Evolutionary conservation across 2,888 invertebrate genomes (phyloP), one percentile per base, ranked within the genome.

Genomic region (Tillus elongatus): DNA sequence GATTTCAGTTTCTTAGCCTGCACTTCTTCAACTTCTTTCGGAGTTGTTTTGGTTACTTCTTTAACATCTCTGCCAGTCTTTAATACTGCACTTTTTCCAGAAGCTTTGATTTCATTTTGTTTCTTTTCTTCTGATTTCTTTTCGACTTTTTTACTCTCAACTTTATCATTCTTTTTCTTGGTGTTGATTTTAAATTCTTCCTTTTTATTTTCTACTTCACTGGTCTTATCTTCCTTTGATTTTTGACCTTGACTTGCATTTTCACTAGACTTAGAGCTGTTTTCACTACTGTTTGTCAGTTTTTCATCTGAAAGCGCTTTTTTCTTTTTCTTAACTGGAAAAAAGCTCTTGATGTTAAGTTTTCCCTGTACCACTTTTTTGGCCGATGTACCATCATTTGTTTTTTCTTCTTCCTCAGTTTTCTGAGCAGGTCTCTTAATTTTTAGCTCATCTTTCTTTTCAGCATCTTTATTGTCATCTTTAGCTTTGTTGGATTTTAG

Each of bases 311-410:
- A n/a, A n/a, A n/a, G n/a, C n/a, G n/a, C n/a, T n/a, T 11, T 30
- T 10, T 13, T 28, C 28, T 49, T 53, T 36, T 56, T 56, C 30
- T 54, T 55, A 15, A 57, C 51, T 2, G 57, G 56, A 43, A 59
- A 58, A 40, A 56, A 59, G 3, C 48, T 52, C 42, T 58, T 59
- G 9, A 58, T 53, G 36, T 56, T 57, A 13, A 56, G 44, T 35
- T 52, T 54, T 3, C 36, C 36, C 29, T 43, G n/a, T n/a, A n/a
- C n/a, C n/a, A n/a, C n/a, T n/a, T n/a, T n/a, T n/a, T n/a, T n/a
- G n/a, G 6, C n/a, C 6, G 24, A n/a, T 8, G 24, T 10, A 45
- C 39, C 3, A 40, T 26, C 29, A 45, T 40, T 41, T 44, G 46
- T 14, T 38, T 43, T 24, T 43, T 45, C 4, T 41, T 26, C 45